Evolutionary conservation across 2,113 vertebrate genomes (phyloP).

Genomic region (Lynx canadensis): DNA sequence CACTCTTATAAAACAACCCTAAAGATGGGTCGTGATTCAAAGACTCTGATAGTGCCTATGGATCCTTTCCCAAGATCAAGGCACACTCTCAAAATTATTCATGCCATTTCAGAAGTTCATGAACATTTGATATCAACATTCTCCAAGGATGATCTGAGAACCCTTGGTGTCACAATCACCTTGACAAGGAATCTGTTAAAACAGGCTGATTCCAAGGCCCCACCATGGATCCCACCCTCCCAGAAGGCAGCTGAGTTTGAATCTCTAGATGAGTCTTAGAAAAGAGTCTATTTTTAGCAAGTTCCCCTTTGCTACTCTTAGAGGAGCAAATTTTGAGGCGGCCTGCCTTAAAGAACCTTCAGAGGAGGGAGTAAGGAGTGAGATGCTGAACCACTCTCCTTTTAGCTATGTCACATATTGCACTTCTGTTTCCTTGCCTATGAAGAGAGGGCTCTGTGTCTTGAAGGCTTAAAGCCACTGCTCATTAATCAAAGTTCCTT

Average conservation of each 20-base stretch:
- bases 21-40: not conserved
- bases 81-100: not conserved
- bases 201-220: not conserved
- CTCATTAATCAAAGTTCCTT: slow-evolving; percentile 8
- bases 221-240: not conserved
- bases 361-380: too few relatives aligned
- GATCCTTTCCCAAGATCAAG: not conserved
- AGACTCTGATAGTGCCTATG: not conserved
- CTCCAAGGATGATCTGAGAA: not conserved
- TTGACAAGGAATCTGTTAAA: not conserved
- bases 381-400: not conserved
- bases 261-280: not conserved
- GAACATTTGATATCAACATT: slow-evolving; percentile 13
- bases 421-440: not conserved
- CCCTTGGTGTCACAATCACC: not conserved
- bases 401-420: not conserved
- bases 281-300: not conserved
- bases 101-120: not conserved
- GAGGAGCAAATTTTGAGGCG: not conserved
- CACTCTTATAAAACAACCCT: not conserved
- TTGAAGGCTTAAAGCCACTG: not conserved
- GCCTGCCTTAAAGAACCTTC: not conserved
- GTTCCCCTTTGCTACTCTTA: not conserved
- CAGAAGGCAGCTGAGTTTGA: not conserved
- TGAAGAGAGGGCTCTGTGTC: not conserved